These are phyloP conservation scores for Rynchops niger DNA, from an alignment of 2,113 vertebrate genomes.

Conservation along the genomic window DNA sequence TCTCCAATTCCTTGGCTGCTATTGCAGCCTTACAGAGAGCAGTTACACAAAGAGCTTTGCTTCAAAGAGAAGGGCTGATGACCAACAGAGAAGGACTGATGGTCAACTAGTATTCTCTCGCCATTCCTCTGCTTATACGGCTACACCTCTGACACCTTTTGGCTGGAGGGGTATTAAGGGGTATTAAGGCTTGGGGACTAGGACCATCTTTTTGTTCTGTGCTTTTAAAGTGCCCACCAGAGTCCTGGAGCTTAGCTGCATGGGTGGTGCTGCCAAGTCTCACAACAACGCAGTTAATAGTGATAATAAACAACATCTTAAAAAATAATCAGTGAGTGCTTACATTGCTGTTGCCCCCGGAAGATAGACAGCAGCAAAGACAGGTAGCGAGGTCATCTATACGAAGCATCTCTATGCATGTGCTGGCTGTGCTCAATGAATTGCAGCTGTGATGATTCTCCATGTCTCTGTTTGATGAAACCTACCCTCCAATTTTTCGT, in stretches of 20 bases:
- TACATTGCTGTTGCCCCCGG: not conserved
- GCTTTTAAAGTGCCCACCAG: not conserved
- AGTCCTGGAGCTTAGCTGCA: not conserved
- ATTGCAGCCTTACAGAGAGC: not conserved
- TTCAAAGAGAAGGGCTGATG: not conserved
- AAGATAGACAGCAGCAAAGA: not conserved
- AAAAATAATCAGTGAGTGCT: not conserved
- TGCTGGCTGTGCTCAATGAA: not conserved
- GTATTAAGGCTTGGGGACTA: not conserved
- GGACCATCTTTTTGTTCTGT: not conserved
- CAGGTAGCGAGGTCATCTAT: not conserved
- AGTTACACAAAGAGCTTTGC: not conserved
- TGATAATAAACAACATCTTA: not conserved
- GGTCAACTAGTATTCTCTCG: not conserved
- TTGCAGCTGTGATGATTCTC: not conserved
- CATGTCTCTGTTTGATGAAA: not conserved
- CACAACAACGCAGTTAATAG: not conserved
- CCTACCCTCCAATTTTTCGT: not conserved
- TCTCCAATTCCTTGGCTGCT: not conserved
- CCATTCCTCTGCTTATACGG: not conserved
- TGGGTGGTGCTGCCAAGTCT: not conserved
- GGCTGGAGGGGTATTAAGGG: too few relatives aligned
- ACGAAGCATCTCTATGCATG: not conserved
- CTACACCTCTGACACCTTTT: not conserved
- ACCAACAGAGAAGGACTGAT: not conserved